A percentile compares a stretch with the other conserved stretches of the same genome.
phyloP scores from a whole-genome alignment of 2,888 invertebrate species.

The Drosophila diplacantha region DNA sequence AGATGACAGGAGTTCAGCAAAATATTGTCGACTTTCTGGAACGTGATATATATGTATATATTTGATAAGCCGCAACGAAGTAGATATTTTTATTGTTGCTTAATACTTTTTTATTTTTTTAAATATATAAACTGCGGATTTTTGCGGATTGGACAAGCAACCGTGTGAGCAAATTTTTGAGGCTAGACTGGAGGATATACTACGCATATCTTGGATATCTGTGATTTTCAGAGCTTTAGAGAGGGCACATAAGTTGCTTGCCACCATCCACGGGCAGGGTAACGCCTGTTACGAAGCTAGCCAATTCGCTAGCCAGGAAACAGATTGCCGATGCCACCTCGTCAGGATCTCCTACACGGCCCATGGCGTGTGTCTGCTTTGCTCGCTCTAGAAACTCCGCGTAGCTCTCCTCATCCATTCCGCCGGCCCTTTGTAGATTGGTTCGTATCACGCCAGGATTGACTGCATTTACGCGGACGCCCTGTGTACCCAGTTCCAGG shows the following conservation, averaged over 20 bases:
- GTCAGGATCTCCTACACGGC: conserved; percentile 87
- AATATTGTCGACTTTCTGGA: too few species aligned
- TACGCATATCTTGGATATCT: background rate
- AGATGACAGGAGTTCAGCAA: too few species aligned
- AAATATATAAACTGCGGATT: too few species aligned
- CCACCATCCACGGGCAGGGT: conserved; percentile 85
- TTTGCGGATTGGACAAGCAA: background rate
- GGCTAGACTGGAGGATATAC: background rate
- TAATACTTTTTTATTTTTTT: background rate
- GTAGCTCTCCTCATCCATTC: conserved; percentile 88
- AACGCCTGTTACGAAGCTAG: conserved; percentile 85
- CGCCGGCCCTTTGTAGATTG: conserved; percentile 87
- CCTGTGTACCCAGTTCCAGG: conserved; percentile 86
- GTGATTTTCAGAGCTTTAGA: conserved; percentile 74
- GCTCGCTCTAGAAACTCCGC: conserved; percentile 87
- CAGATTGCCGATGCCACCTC: conserved; percentile 93
- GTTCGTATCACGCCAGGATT: conserved; percentile 96
- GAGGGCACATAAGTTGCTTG: conserved; percentile 82
- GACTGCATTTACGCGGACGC: conserved; percentile 92
- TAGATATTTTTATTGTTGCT: background rate
- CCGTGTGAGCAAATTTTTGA: background rate
- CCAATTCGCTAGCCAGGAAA: conserved; percentile 89
- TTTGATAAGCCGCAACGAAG: too few species aligned
- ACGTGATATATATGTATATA: too few species aligned
- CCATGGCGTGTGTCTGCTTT: conserved; percentile 91